Evolutionary conservation across 2,797 vertebrate species (phyloP), one percentile per base, ranked within the genome.

Genomic region (Hoplostethus mediterraneus): DNA sequence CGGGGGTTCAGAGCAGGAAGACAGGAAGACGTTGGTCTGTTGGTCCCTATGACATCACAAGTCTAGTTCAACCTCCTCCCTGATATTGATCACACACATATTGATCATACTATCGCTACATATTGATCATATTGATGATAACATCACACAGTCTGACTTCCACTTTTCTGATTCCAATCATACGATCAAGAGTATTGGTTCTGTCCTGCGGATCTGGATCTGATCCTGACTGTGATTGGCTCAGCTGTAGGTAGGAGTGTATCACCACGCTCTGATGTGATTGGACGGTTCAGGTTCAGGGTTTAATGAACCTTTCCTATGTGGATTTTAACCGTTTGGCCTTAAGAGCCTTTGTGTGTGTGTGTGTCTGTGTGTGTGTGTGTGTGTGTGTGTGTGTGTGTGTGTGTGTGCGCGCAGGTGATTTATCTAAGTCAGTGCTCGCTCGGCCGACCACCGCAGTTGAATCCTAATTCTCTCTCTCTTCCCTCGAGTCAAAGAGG

Each of bases 391-490:
- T 31, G 63, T 36, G 70, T 53, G 71, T 47, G 62, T 14, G 25
- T 63, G 64, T 64, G 42, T n/a, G 64, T 67, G 69, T 86, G 83
- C 72, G 63, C 71, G 81, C 81, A 84, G 76, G 88, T 91, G 85
- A 92, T 93, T 93, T 89, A 86, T 93, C 91, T 90, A 82, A 92
- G 89, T 91, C 88, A 65, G 82, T 55, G 82, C 76, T 87, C 48
- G 72, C 84, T 80, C 63, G 61, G 67, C 72, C 68, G 77, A 75
- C 82, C 81, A 89, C 89, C 83, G 11, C 88, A n/a, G 85, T 79
- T 81, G 93, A 95, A 94, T 95, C 84, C 91, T 93, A 95, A 94
- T 94, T 85, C 78, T 40, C 49, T 55, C 73, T 57, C 80, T 75
- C 70, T 70, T 63, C 57, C 55, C 12, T 33, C 57, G 59, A 38